Base-by-base conservation (phyloP, 2,888 invertebrate species). In the Drosophila subquinaria region DNA sequence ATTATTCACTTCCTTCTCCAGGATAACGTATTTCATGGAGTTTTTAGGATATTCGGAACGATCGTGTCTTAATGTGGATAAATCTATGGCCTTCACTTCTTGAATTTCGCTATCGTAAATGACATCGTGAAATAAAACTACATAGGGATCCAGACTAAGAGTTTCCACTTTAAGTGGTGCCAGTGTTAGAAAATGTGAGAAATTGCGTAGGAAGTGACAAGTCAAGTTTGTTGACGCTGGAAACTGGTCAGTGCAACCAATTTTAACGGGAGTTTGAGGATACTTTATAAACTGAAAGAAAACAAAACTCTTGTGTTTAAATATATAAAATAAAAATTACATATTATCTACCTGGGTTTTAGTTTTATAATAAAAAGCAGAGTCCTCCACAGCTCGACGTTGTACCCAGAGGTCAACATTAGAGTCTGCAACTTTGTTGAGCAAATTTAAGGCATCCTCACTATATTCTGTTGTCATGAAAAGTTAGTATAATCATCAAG, bases 151-250 rank as follows among this genome's bases (percentile, higher is more conserved):
- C 0, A 23, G 0, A 17, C 48, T 64, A 0, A 79, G 60, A 0
- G 47, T 11, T 13, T 79, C 79, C n/a, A 67, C 47, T 50, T 76
- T 79, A 0, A 76, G 27, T 0, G 78, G 79, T 10, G 69, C 69
- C 52, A 68, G 38, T 8, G 1, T 50, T 3, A 68, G 30, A 27
- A 69, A 72, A 1, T 42, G 10, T 4, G 45, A 9, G 3, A 20
- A 9, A 8, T 38, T 3, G 0, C 17, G 11, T 11, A 33, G 20
- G 27, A 50, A 71, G 35, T 65, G 45, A 20, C 78, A 77, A 20
- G 13, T 52, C 2, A 55, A 23, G 17, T 42, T 33, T 1, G 1
- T 30, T 20, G 9, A 9, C 35, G 20, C 5, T 23, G 27, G 10
- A 43, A 45, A 53, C 10, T n/a, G 33, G n/a, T 43, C 51, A 9